phyloP scores from a whole-genome alignment of 1,140 invertebrate genomes.

The Druon quercuslanigerum region DNA sequence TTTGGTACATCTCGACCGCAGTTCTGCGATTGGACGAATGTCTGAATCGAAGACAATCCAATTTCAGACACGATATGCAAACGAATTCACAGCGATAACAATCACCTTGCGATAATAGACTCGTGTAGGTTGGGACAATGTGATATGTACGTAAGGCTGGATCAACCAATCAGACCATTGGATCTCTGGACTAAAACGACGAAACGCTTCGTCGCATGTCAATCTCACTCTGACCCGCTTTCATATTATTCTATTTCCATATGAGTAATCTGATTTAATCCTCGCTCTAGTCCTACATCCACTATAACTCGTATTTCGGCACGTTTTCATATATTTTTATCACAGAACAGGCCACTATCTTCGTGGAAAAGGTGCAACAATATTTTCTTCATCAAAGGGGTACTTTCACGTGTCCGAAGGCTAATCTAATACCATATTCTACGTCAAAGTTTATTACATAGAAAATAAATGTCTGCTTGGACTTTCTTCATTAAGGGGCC shows the following conservation, averaged over 20 bases:
- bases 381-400: background rate
- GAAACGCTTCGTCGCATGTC: conserved; percentile 6
- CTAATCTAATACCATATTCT: conserved; percentile 15
- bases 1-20: background rate
- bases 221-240: conserved; percentile 17
- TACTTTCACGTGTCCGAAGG: conserved; percentile 6
- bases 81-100: conserved; percentile 24
- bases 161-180: conserved; percentile 2
- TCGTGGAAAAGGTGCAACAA: background rate
- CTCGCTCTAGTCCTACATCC: conserved; percentile 11
- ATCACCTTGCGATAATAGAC: conserved; percentile 23
- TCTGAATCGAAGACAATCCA: conserved; percentile 28
- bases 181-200: conserved; percentile 19
- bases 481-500: too few relatives aligned
- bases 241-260: conserved; percentile 31
- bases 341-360: background rate
- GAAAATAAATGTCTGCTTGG: too few relatives aligned
- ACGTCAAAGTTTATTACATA: background rate
- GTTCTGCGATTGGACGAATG: conserved; percentile 27
- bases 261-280: conserved; percentile 28
- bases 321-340: conserved; percentile 18
- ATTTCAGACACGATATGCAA: conserved; percentile 31
- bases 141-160: conserved; percentile 21
- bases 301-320: background rate
- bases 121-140: conserved; percentile 24